phyloP scores from a whole-genome alignment of 2,113 vertebrate species.

The Erythrolamprus reginae region DNA sequence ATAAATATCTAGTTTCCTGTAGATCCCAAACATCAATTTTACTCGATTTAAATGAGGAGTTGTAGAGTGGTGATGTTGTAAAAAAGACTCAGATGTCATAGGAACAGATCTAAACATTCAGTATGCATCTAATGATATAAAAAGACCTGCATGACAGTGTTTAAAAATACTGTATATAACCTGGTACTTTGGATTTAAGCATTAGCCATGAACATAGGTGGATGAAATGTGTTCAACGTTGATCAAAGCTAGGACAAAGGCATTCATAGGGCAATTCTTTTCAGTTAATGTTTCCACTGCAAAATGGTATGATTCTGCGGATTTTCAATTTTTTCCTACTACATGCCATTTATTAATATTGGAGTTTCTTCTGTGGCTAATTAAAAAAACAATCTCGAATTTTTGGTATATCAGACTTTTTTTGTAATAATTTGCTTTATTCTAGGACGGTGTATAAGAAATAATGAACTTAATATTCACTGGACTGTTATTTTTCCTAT shows the following conservation, averaged over 20 bases:
- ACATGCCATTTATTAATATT: not conserved
- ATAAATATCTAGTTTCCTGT: not conserved
- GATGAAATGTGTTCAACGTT: not conserved
- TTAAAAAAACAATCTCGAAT: not conserved
- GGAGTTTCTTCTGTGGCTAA: not conserved
- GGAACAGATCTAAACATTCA: not conserved
- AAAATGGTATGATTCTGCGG: not conserved
- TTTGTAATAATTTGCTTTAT: not conserved
- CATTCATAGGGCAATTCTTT: not conserved
- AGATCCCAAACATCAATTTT: not conserved
- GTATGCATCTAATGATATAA: not conserved
- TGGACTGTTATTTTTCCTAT: not conserved
- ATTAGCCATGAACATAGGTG: not conserved
- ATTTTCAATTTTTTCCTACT: not conserved
- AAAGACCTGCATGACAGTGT: not conserved
- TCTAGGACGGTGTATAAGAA: not conserved
- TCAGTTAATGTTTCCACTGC: not conserved
- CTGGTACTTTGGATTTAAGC: not conserved
- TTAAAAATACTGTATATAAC: not conserved
- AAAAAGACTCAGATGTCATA: not conserved
- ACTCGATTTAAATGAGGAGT: not conserved
- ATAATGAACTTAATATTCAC: slow-evolving; percentile 1
- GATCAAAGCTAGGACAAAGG: not conserved
- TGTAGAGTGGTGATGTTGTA: not conserved
- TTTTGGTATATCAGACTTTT: not conserved